Base-by-base conservation (phyloP, 2,113 vertebrate genomes). In the Strigops habroptila region DNA sequence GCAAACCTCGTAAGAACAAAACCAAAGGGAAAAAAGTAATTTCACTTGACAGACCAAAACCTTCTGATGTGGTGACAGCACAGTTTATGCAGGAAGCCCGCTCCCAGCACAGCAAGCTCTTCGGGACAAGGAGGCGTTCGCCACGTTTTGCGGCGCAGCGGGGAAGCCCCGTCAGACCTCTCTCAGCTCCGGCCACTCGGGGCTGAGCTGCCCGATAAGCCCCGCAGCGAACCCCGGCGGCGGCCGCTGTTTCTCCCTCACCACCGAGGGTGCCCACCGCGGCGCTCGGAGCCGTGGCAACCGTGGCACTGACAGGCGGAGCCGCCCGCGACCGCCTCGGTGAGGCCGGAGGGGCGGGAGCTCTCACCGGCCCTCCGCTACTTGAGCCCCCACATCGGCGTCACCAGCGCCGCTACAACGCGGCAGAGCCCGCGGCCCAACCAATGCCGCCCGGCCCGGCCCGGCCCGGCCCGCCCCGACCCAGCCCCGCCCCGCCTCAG, bases 391-490 rank as follows among this genome's bases (percentile, higher is more conserved):
- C 33, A 6, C 52, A 31, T 25, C 35, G 2, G 19, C 31, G 18
- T 14, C 44, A 6, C 15, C 9, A 6, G 9, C 43, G 18, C n/a
- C 5, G 3, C 18, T 14, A 24, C 8, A 8, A 18, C 12, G 10
- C 5, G 2, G 18, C 5, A 10, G 5, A 14, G 4, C 5, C 59
- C 10, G 1, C 16, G 2, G 15, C 31, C 4, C 55, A n/a, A 57
- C 31, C 19, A 57, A 5, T 31, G n/a, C 55, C 55, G 19, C 52
- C 49, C 25, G 8, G 28, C 27, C 48, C 48, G 6, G 12, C 51
- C 31, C 31, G 5, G 12, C 53, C 53, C 18, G 8, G 30, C 53
- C 27, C 10, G 4, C n/a, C n/a, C n/a, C n/a, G n/a, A n/a, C n/a
- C n/a, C n/a, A n/a, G 15, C 15, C 27, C 9, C 8, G 25, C 49